Evolutionary conservation across 1,140 invertebrate genomes (phyloP), one percentile per base, ranked within the genome.

Genomic region (Elysia chlorotica): DNA sequence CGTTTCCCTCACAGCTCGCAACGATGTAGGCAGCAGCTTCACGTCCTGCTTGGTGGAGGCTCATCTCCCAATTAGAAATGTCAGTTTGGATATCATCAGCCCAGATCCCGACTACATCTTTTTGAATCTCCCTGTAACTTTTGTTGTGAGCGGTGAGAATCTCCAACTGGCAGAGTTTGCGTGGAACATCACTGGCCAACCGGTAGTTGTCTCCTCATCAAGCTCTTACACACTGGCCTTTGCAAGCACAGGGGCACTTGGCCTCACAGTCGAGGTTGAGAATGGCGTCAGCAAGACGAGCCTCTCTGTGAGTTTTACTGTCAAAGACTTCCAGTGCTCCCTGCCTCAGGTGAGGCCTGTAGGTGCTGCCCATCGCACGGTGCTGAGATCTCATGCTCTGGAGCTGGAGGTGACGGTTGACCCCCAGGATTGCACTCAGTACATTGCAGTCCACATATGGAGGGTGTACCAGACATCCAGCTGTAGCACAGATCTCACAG

Each of bases 371-470:
- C 36, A 63, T 6, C 71, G 74, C n/a, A 73, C 67, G 1, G 68
- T 71, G 17, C 67, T 68, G 14, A 74, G 78, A 28, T 81, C 82
- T 14, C 48, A 70, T 30, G 33, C 56, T 1, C 21, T 81, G 1
- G 74, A 78, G 17, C 75, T 85, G 54, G 79, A 81, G 48, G 78
- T 79, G 5, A 65, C 62, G 36, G 68, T 83, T 3, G 71, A 79
- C 54, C 73, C 71, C 23, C 63, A 67, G 17, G 76, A 68, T 19
- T 83, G 83, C 69, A 68, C 53, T 19, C 10, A 68, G 10, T 83
- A 85, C 57, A 65, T 73, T 23, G 73, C 79, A 5, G 30, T 48
- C 1, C 78, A 83, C 61, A 41, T 54, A 10, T 85, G 83, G 83
- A 65, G 31, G 25, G 72, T 83, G 14, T 79, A 78, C 62, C 48